Percentiles rank a stretch among this genome's conserved stretches.
phyloP scores from a whole-genome alignment of 2,888 invertebrate species.

The Nemurella pictetii region DNA sequence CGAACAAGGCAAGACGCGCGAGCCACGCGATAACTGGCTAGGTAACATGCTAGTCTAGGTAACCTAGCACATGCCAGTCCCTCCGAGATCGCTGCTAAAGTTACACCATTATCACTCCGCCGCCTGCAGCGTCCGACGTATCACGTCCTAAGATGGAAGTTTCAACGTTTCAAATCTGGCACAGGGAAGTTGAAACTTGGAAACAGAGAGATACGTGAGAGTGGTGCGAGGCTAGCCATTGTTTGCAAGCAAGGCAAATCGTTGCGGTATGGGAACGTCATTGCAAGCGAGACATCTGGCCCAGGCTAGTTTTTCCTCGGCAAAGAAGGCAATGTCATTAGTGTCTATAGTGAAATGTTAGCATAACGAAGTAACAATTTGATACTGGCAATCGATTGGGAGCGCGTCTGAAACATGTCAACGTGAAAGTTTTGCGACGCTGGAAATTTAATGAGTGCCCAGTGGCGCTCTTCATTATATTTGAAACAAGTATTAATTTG shows the following conservation, averaged over 20 bases:
- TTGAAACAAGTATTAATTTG: too few relatives aligned
- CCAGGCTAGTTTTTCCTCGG: neutral
- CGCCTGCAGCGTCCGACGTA: neutral
- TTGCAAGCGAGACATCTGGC: neutral
- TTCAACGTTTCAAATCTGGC: neutral
- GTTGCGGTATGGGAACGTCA: neutral
- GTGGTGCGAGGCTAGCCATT: neutral
- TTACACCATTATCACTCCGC: neutral
- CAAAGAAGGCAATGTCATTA: neutral
- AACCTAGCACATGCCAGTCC: neutral
- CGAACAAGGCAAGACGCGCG: neutral
- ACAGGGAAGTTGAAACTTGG: neutral
- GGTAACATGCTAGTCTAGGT: too few relatives aligned
- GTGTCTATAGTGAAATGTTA: neutral
- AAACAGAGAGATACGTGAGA: neutral
- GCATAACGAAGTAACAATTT: neutral
- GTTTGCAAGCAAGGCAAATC: neutral
- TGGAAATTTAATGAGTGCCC: neutral
- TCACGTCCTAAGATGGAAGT: neutral
- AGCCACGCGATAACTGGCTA: too few relatives aligned
- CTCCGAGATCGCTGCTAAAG: neutral
- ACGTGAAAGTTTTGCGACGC: neutral
- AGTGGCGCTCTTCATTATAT: neutral
- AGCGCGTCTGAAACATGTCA: neutral
- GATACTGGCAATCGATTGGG: neutral